phyloP scores from a whole-genome alignment of 2,888 invertebrate genomes.

The Galeopsomyia nigrocyanea region DNA sequence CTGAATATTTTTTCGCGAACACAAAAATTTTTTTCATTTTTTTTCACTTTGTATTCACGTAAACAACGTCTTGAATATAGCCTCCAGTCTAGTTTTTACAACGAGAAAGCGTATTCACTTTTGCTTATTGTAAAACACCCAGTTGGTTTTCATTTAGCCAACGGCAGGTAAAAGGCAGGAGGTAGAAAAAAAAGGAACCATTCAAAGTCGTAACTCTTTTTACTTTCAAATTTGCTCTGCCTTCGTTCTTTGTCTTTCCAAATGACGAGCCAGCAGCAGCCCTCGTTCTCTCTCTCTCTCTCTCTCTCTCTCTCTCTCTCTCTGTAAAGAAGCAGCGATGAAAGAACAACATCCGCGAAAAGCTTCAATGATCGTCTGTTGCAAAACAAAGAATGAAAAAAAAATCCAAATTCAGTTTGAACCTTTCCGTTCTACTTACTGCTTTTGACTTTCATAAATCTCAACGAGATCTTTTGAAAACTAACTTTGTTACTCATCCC shows the following conservation, averaged over 20 bases:
- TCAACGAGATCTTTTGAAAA: too few relatives aligned
- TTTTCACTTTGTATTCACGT: too few relatives aligned
- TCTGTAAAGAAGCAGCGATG: constrained; percentile 9
- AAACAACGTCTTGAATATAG: too few relatives aligned
- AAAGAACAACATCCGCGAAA: neutral
- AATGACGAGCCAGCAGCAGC: constrained; percentile 4
- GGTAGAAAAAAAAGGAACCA: constrained; percentile 3
- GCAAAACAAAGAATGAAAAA: neutral
- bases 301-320: too few relatives aligned
- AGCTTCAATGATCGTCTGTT: neutral
- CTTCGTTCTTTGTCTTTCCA: constrained; percentile 7
- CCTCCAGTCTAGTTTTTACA: too few relatives aligned
- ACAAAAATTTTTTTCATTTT: too few relatives aligned
- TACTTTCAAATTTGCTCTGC: neutral
- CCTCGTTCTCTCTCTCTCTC: too few relatives aligned
- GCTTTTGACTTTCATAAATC: neutral
- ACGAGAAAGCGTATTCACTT: too few relatives aligned
- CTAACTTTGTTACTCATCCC: too few relatives aligned
- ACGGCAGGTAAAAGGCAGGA: neutral
- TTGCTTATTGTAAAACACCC: too few relatives aligned
- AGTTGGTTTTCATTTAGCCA: too few relatives aligned
- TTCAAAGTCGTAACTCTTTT: constrained; percentile 1
- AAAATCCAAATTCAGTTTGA: neutral
- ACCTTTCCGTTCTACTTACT: neutral
- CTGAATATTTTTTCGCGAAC: too few relatives aligned